A percentile compares a stretch with the other conserved stretches of the same genome.
Evolutionary conservation across 2,888 invertebrate genomes (phyloP).

Genomic region (Pollenia griseotomentosa): DNA sequence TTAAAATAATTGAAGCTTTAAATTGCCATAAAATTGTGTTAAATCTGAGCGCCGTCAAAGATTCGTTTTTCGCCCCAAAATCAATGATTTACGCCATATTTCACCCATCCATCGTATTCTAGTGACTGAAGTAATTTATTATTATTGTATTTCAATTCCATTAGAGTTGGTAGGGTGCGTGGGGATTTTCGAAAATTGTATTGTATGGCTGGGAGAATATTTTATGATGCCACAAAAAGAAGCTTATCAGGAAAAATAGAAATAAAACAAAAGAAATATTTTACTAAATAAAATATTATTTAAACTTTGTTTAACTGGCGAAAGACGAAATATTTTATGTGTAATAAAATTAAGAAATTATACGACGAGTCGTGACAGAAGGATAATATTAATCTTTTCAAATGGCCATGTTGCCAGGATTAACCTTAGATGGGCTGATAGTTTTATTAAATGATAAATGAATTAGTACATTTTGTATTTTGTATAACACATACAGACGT

Average conservation of each 20-base stretch:
- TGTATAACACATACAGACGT: too few species aligned
- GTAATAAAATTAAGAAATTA: slow-evolving; percentile 7
- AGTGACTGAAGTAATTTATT: slow-evolving; percentile 13
- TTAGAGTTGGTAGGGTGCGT: neutral
- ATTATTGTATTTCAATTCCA: slow-evolving; percentile 17
- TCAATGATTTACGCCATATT: slow-evolving; percentile 27
- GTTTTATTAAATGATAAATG: slow-evolving; percentile 6
- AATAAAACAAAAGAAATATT: slow-evolving; percentile 34
- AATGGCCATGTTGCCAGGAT: neutral
- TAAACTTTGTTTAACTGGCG: slow-evolving; percentile 11
- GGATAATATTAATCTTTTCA: neutral
- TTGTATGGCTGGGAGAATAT: neutral
- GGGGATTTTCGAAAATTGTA: too few species aligned
- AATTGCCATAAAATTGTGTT: slow-evolving; percentile 11
- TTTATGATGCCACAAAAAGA: slow-evolving; percentile 10
- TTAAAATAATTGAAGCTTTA: neutral
- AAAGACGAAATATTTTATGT: slow-evolving; percentile 9
- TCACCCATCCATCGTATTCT: neutral
- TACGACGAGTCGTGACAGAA: neutral
- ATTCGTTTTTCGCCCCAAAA: slow-evolving; percentile 8
- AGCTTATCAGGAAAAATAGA: slow-evolving; percentile 9
- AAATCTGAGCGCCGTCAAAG: slow-evolving; percentile 15
- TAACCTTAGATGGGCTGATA: slow-evolving; percentile 1
- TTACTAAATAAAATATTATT: neutral
- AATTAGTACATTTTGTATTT: neutral